These are phyloP conservation scores for Patella vulgata DNA, from an alignment of 1,140 invertebrate species.

Conservation along the genomic window DNA sequence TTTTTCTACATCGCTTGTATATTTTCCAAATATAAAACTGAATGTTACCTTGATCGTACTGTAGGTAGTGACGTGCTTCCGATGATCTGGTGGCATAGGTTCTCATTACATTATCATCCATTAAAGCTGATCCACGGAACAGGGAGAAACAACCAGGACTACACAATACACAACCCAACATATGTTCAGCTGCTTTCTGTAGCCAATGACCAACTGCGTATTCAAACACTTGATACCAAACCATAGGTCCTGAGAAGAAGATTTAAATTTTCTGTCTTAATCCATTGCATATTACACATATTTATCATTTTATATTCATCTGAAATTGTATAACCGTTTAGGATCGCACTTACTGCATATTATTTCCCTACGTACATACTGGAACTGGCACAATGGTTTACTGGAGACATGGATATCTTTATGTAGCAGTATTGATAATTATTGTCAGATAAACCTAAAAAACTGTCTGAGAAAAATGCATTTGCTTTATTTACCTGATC, in stretches of 20 bases:
- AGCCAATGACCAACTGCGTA: constrained; percentile 76
- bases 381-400: too few species aligned
- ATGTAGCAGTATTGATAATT: too few species aligned
- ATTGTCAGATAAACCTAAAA: too few species aligned
- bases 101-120: constrained; percentile 74
- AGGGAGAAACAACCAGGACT: constrained; percentile 74
- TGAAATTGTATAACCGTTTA: neutral
- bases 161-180: constrained; percentile 74
- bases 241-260: constrained; percentile 66
- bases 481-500: too few species aligned
- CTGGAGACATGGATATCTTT: too few species aligned
- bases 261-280: neutral
- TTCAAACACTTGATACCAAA: constrained; percentile 75
- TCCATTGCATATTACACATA: too few species aligned
- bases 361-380: too few species aligned
- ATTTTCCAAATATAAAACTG: too few species aligned
- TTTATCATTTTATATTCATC: neutral
- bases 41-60: constrained; percentile 73
- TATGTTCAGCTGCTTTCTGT: constrained; percentile 75
- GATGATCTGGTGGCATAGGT: constrained; percentile 71
- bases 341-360: too few species aligned
- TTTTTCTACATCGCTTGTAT: too few species aligned
- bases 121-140: constrained; percentile 71
- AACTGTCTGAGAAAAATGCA: too few species aligned
- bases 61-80: constrained; percentile 72